Evolutionary conservation across 1,140 invertebrate species (phyloP), one percentile per base, ranked within the genome.

Genomic region (Drosophila leontia): DNA sequence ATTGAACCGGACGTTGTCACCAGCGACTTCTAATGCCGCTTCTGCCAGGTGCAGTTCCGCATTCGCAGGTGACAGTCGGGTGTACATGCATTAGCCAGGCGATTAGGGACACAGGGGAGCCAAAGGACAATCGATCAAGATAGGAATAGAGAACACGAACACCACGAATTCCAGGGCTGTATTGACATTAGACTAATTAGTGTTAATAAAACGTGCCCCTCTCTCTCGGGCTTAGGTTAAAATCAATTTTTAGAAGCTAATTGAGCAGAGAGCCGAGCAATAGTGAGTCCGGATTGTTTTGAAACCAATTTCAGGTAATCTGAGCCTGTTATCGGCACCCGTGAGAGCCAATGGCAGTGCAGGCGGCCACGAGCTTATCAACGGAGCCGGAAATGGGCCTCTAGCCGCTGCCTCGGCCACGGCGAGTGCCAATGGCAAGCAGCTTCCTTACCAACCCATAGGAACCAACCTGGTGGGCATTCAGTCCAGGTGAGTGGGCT

Each of bases 401-500:
- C 29, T 23, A 23, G 26, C 19, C 8, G 26, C 23, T 26, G 50
- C 48, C 19, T 29, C 63, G 26, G 42, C 62, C 34, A 39, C 44
- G 57, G 78, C 60, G 29, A 87, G 68, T 51, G 75, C 63, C 6
- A 74, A 78, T 9, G 83, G 88, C 26, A 91, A 91, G 44, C 69
- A 88, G n/a, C 56, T 75, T 44, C 75, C 82, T 7, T 81, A 78
- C 62, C 68, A 78, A 42, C 37, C 63, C 55, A 56, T 70, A 29
- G 75, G 61, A 35, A 71, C 82, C 9, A 80, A 75, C 50, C 74
- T 93, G 17, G 70, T 93, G 61, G 91, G 90, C 9, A 83, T 93
- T 2, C 90, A 93, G 70, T 93, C 92, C 37, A 91, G 78, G 92
- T 92, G 12, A 51, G 75, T 76, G 71, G 68, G 8, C 11, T 12